Percentiles rank a stretch among this genome's conserved stretches.
phyloP scores from a whole-genome alignment of 2,797 vertebrate genomes.

The Clarias laeviceps region DNA sequence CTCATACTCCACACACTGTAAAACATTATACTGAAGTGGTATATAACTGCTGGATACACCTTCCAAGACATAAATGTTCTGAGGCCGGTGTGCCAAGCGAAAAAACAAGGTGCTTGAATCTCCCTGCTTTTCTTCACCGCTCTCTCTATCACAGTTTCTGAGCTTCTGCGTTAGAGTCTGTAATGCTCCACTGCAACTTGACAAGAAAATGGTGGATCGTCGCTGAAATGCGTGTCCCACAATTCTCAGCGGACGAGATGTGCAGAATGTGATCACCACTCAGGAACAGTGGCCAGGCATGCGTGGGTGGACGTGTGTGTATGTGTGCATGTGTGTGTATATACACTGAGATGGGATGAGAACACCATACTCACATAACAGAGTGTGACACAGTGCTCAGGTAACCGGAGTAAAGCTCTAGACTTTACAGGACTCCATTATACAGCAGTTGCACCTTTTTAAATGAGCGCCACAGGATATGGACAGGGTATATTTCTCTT shows the following conservation, averaged over 20 bases:
- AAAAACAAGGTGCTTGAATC: background rate
- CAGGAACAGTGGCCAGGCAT: constrained; percentile 28
- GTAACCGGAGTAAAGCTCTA: background rate
- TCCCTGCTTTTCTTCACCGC: background rate
- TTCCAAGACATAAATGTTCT: background rate
- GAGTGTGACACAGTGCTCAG: constrained; percentile 6
- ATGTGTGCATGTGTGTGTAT: constrained; percentile 5
- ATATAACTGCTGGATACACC: background rate
- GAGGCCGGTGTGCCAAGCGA: background rate
- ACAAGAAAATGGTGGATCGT: constrained; percentile 40
- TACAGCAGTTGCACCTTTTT: constrained; percentile 1
- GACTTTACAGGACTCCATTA: constrained; percentile 21
- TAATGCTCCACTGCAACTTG: constrained; percentile 7
- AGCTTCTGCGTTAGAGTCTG: background rate
- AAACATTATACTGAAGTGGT: background rate
- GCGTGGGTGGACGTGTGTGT: constrained; percentile 1
- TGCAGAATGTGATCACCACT: constrained; percentile 2
- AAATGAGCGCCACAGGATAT: background rate
- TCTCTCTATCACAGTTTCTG: background rate
- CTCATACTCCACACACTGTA: constrained; percentile 20
- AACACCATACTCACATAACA: background rate
- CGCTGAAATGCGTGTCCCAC: background rate
- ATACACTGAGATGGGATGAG: background rate
- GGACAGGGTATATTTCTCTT: constrained; percentile 7
- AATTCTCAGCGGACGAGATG: constrained; percentile 16